Conservation (phyloP, 2,888 invertebrate genomes). For the Napeogenes inachia region DNA sequence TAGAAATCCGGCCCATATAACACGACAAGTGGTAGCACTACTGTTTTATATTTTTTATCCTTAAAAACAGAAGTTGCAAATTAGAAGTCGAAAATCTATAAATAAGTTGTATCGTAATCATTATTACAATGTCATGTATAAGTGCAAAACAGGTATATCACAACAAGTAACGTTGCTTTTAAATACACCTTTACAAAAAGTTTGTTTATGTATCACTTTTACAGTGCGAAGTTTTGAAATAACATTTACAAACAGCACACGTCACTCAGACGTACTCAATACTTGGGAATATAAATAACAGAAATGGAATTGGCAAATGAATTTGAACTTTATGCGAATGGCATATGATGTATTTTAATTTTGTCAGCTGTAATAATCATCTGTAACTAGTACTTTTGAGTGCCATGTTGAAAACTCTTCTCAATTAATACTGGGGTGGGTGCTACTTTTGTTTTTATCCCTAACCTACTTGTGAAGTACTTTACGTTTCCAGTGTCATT, state of each 20-base stretch:
- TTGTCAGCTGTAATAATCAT: too few relatives aligned
- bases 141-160: too few relatives aligned
- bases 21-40: too few relatives aligned
- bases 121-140: too few relatives aligned
- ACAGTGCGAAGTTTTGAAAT: conserved; percentile 9
- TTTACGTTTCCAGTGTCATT: neutral
- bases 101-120: too few relatives aligned
- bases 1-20: too few relatives aligned
- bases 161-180: neutral
- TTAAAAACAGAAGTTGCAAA: too few relatives aligned
- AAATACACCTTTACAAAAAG: neutral
- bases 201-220: neutral
- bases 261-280: conserved; percentile 23
- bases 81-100: too few relatives aligned
- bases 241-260: conserved; percentile 19
- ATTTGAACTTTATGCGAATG: neutral
- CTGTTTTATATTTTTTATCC: too few relatives aligned
- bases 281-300: conserved; percentile 6
- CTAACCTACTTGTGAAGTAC: conserved; percentile 3
- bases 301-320: neutral
- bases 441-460: conserved; percentile 14
- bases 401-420: conserved; percentile 24
- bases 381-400: conserved; percentile 9
- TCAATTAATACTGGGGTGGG: conserved; percentile 18
- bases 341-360: neutral